phyloP scores from a whole-genome alignment of 2,113 vertebrate genomes.

The Myxocyprinus asiaticus region DNA sequence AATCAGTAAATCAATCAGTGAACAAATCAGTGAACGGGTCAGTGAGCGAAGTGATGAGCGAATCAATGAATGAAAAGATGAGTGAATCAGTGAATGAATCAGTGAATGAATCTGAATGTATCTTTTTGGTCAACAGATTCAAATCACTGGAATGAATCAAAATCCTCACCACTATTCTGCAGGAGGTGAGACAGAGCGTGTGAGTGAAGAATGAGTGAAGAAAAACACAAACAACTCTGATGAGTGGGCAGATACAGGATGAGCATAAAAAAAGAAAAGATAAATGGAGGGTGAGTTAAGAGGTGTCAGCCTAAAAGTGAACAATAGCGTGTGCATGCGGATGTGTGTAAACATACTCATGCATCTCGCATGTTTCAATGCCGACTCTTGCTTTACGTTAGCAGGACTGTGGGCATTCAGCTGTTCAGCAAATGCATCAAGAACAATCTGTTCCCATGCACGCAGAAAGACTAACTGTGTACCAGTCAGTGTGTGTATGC shows the following conservation, averaged over 20 bases:
- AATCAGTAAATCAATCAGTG: too few relatives aligned
- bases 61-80: too few relatives aligned
- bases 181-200: background rate
- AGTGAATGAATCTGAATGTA: too few relatives aligned
- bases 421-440: conserved; percentile 53
- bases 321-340: background rate
- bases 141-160: too few relatives aligned
- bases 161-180: background rate
- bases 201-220: too few relatives aligned
- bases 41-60: too few relatives aligned
- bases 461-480: conserved; percentile 22
- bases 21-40: too few relatives aligned
- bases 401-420: conserved; percentile 60
- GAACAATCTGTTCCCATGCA: conserved; percentile 65
- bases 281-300: background rate
- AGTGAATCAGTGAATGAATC: too few relatives aligned
- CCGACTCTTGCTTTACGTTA: background rate
- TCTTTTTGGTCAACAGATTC: too few relatives aligned
- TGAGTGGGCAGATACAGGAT: background rate
- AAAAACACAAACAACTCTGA: background rate
- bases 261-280: background rate
- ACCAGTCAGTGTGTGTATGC: background rate
- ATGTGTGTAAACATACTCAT: background rate
- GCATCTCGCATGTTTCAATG: conserved; percentile 12
- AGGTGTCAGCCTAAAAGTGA: background rate